These are phyloP conservation scores for Mycalesis mineus DNA, from an alignment of 2,888 invertebrate genomes.

Conservation along the genomic window DNA sequence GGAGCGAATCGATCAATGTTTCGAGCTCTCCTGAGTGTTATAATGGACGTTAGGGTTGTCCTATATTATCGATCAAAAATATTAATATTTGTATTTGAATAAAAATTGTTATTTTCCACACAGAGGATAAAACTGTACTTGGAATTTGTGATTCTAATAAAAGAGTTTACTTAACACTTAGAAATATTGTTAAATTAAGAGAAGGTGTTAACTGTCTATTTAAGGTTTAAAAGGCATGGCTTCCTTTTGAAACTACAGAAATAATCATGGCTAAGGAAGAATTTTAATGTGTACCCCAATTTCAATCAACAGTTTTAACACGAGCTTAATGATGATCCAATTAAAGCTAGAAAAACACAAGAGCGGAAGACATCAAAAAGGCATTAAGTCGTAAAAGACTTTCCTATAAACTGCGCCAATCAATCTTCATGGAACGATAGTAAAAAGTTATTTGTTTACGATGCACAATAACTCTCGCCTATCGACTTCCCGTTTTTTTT, in stretches of 20 bases:
- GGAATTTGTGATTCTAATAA: too few species aligned
- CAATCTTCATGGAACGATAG: conserved; percentile 5
- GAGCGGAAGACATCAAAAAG: conserved; percentile 17
- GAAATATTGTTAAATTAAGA: too few species aligned
- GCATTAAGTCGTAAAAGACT: conserved; percentile 20
- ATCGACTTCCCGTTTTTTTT: neutral
- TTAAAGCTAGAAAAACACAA: conserved; percentile 13
- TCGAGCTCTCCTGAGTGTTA: conserved; percentile 54
- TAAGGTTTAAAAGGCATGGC: too few species aligned
- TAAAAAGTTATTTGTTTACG: conserved; percentile 12
- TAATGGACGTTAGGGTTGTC: conserved; percentile 44
- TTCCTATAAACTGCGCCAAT: conserved; percentile 15
- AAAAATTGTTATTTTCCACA: too few species aligned
- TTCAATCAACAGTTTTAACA: conserved; percentile 2
- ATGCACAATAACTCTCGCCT: conserved; percentile 3
- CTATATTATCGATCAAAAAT: conserved; percentile 21
- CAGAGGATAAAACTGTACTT: too few species aligned
- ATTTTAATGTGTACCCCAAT: neutral
- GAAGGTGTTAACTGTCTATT: too few species aligned
- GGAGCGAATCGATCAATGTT: conserved; percentile 61
- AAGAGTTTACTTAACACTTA: too few species aligned
- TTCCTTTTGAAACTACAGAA: neutral
- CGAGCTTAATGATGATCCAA: conserved; percentile 10
- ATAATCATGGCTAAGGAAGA: neutral
- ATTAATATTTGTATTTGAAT: neutral